Percentiles rank a stretch among this genome's conserved stretches.
Evolutionary conservation across 1,140 invertebrate species (phyloP).

Genomic region (Mesaphorura yosii): DNA sequence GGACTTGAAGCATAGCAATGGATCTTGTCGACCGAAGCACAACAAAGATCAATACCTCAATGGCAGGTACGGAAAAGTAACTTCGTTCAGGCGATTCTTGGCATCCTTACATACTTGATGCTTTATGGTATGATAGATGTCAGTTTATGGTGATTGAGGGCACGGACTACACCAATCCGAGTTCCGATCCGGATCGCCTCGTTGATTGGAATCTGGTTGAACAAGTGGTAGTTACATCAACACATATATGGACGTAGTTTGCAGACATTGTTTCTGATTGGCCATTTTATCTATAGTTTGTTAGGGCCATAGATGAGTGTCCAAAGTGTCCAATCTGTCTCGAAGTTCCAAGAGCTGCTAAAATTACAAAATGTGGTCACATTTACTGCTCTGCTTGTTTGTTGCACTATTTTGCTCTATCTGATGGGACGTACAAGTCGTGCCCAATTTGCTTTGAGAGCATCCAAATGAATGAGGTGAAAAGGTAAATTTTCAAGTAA

Average conservation of each 20-base stretch:
- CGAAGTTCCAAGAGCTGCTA: conserved; percentile 64
- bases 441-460: conserved; percentile 81
- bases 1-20: not conserved
- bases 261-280: too few species aligned
- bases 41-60: conserved; percentile 88
- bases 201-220: conserved; percentile 86
- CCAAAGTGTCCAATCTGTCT: conserved; percentile 79
- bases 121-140: conserved; percentile 57
- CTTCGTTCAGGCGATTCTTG: not conserved
- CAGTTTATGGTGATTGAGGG: conserved; percentile 80
- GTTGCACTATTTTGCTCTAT: conserved; percentile 76
- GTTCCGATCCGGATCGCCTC: conserved; percentile 70
- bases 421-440: conserved; percentile 60
- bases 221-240: conserved; percentile 60
- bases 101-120: conserved; percentile 8
- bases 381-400: conserved; percentile 93
- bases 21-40: conserved; percentile 51
- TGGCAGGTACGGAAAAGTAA: conserved; percentile 57
- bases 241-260: not conserved
- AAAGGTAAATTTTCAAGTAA: conserved; percentile 47
- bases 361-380: conserved; percentile 89
- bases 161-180: conserved; percentile 62
- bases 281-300: not conserved
- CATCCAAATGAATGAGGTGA: conserved; percentile 63
- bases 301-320: not conserved